Conservation (phyloP, 2,113 vertebrate species). For the Notothenia coriiceps region DNA sequence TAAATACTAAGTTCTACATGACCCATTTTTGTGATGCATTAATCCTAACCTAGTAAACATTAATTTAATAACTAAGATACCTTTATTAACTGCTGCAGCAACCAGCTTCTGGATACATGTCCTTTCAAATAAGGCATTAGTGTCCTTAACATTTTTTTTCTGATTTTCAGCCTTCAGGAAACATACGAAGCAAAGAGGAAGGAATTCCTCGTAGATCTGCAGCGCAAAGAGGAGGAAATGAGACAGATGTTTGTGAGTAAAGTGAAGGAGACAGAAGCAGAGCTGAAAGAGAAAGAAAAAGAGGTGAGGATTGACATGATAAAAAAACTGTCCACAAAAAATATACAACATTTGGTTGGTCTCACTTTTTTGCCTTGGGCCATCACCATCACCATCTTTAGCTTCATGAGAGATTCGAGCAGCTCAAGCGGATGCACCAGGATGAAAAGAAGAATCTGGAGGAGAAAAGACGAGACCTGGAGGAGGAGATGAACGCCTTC, state of each 20-base stretch:
- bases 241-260: slow-evolving; percentile 83
- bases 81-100: not conserved
- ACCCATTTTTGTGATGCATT: not conserved
- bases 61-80: not conserved
- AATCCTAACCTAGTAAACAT: not conserved
- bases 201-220: slow-evolving; percentile 88
- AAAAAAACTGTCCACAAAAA: not conserved
- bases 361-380: not conserved
- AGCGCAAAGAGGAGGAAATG: slow-evolving; percentile 80
- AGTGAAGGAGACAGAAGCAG: slow-evolving; percentile 82
- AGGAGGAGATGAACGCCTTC: slow-evolving; percentile 93
- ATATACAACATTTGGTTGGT: not conserved
- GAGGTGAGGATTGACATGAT: slow-evolving; percentile 81
- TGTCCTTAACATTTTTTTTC: slow-evolving; percentile 1
- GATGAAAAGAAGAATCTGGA: slow-evolving; percentile 95
- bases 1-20: not conserved
- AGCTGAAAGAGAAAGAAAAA: slow-evolving; percentile 90
- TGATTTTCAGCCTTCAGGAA: slow-evolving; percentile 88
- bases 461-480: slow-evolving; percentile 91
- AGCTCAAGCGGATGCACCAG: slow-evolving; percentile 93
- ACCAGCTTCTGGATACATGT: not conserved
- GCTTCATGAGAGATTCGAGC: slow-evolving; percentile 96
- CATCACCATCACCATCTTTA: slow-evolving; percentile 56
- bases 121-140: not conserved
- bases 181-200: slow-evolving; percentile 94